Conservation (phyloP, 2,113 vertebrate species). For the Sander vitreus region DNA sequence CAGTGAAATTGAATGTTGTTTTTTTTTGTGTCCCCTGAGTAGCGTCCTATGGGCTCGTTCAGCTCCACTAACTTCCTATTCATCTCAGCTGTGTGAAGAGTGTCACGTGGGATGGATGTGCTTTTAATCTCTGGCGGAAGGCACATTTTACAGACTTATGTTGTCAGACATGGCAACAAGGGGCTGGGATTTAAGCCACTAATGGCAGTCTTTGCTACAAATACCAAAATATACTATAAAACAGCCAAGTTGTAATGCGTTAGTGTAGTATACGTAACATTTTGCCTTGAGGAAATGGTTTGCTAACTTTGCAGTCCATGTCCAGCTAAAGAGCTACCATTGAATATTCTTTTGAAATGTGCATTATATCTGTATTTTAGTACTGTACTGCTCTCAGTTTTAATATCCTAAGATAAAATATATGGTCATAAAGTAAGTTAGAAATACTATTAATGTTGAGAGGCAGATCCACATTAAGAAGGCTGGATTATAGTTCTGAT, state of each 20-base stretch:
- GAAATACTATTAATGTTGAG: background rate
- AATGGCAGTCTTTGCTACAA: background rate
- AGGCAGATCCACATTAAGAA: background rate
- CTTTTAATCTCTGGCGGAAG: conserved; percentile 11
- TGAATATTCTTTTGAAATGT: background rate
- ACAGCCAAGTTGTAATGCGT: background rate
- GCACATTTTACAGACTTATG: conserved; percentile 12
- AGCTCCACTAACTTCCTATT: conserved; percentile 10
- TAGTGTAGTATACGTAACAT: background rate
- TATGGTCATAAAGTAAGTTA: background rate
- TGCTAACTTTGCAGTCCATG: background rate
- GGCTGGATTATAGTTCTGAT: background rate
- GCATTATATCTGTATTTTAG: background rate
- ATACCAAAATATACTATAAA: background rate
- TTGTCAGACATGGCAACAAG: background rate
- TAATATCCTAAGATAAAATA: background rate
- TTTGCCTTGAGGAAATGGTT: background rate
- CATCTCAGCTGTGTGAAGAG: conserved; percentile 11
- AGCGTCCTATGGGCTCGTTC: background rate
- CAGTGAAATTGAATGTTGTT: background rate
- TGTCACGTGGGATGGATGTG: background rate
- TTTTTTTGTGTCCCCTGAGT: conserved; percentile 1
- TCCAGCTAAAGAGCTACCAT: background rate
- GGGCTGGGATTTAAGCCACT: conserved; percentile 12
- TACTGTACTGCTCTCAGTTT: background rate